Conservation (phyloP, 2,113 vertebrate genomes). For the Pachycephala philippinensis region DNA sequence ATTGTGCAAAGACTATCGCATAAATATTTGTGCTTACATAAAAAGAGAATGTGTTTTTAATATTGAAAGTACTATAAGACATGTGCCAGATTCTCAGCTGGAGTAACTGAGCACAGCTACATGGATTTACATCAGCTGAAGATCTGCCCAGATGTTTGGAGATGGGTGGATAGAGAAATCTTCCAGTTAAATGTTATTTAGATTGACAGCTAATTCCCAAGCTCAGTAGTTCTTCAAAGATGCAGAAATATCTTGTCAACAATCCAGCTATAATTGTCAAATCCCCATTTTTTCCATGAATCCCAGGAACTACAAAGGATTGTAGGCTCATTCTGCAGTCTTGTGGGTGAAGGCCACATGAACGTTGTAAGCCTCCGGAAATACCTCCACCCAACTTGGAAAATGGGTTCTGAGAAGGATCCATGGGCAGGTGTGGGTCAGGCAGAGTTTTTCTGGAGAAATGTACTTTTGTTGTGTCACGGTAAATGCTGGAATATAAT, state of each 20-base stretch:
- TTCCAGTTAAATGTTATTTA: not conserved
- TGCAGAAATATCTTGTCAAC: not conserved
- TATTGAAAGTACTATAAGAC: not conserved
- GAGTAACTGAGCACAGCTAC: constrained; percentile 1
- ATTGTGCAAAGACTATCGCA: not conserved
- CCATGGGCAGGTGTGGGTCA: not conserved
- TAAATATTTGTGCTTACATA: constrained; percentile 4
- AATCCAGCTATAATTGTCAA: not conserved
- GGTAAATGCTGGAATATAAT: not conserved
- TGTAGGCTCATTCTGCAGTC: not conserved
- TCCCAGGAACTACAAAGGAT: not conserved
- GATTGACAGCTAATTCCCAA: constrained; percentile 7
- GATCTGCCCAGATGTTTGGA: constrained; percentile 7
- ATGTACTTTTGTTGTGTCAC: not conserved
- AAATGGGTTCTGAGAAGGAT: not conserved
- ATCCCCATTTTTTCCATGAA: not conserved
- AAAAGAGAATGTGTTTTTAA: constrained; percentile 22
- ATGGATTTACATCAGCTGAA: constrained; percentile 22
- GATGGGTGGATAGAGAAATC: constrained; percentile 3
- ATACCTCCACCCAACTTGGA: not conserved
- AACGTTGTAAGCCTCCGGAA: not conserved
- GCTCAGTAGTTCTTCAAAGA: not conserved
- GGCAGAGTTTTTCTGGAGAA: not conserved
- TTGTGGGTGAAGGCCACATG: not conserved
- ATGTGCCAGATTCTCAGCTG: constrained; percentile 23